Evolutionary conservation across 1,140 invertebrate species (phyloP).

Genomic region (Phocides pigmalion): DNA sequence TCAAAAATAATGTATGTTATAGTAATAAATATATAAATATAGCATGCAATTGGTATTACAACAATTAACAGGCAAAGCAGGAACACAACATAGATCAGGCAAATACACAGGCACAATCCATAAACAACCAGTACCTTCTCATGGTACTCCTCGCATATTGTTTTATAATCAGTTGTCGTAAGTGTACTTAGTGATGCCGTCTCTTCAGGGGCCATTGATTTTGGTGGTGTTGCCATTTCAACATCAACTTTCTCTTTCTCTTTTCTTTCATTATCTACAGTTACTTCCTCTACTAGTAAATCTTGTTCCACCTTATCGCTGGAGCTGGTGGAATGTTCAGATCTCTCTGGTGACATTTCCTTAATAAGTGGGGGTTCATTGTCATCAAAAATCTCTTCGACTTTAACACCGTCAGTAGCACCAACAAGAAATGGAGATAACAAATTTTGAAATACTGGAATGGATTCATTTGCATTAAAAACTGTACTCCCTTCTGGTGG

Average conservation of each 20-base stretch:
- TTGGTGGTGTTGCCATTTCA: slow-evolving; percentile 50
- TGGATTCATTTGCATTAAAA: slow-evolving; percentile 51
- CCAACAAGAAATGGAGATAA: slow-evolving; percentile 69
- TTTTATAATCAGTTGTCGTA: slow-evolving; percentile 81
- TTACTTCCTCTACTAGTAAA: slow-evolving; percentile 75
- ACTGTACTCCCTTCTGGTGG: slow-evolving; percentile 62
- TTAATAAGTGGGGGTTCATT: slow-evolving; percentile 30
- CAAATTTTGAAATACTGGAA: slow-evolving; percentile 65
- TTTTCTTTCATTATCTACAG: slow-evolving; percentile 66
- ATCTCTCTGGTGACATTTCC: slow-evolving; percentile 40
- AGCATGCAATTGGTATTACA: slow-evolving; percentile 43
- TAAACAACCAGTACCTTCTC: slow-evolving; percentile 67
- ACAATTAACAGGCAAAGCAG: slow-evolving; percentile 43
- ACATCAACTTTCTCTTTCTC: slow-evolving; percentile 53
- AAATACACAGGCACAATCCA: slow-evolving; percentile 51
- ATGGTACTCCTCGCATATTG: slow-evolving; percentile 79
- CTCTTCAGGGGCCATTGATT: slow-evolving; percentile 70
- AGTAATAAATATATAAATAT: slow-evolving; percentile 33
- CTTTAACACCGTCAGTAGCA: slow-evolving; percentile 54
- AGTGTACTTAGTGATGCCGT: slow-evolving; percentile 74
- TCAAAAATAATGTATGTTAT: slow-evolving; percentile 28
- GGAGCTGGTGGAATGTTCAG: slow-evolving; percentile 30
- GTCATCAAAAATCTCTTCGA: slow-evolving; percentile 64
- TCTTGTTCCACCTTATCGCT: slow-evolving; percentile 72
- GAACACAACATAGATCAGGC: slow-evolving; percentile 42